A percentile compares a stretch with the other conserved stretches of the same genome.
Evolutionary conservation across 1,140 invertebrate genomes (phyloP).

Genomic region (Whitmania pigra): DNA sequence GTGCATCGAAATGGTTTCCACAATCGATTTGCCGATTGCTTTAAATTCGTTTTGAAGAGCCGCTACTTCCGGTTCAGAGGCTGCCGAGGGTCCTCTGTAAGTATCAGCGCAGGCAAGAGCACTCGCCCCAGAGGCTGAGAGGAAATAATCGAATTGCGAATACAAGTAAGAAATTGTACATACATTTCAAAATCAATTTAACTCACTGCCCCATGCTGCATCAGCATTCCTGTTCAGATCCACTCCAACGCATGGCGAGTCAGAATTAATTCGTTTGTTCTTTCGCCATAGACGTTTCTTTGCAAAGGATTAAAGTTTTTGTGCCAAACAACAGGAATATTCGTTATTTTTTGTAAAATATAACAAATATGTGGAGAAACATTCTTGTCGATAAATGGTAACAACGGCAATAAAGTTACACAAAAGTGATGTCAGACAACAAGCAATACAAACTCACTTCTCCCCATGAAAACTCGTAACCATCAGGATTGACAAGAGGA

Average conservation of each 20-base stretch:
- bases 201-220: slow-evolving; percentile 21
- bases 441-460: neutral
- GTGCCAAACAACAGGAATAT: neutral
- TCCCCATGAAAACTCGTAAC: slow-evolving; percentile 3
- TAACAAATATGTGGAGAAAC: no score
- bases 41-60: neutral
- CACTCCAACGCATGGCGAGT: slow-evolving; percentile 13
- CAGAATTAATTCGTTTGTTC: slow-evolving; percentile 14
- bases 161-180: neutral
- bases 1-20: slow-evolving; percentile 12
- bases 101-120: slow-evolving; percentile 15
- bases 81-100: slow-evolving; percentile 12
- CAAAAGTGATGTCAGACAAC: no score
- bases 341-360: neutral
- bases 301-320: neutral
- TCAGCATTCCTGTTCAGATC: slow-evolving; percentile 24
- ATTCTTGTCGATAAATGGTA: no score
- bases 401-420: no score
- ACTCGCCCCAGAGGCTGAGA: slow-evolving; percentile 9
- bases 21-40: slow-evolving; percentile 2
- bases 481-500: slow-evolving; percentile 16
- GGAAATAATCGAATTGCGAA: neutral
- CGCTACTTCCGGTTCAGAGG: slow-evolving; percentile 19
- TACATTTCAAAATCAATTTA: neutral
- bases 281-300: slow-evolving; percentile 23